These are phyloP conservation scores for Drosophila nr. fundita DNA, from an alignment of 2,888 invertebrate species.

Conservation along the genomic window DNA sequence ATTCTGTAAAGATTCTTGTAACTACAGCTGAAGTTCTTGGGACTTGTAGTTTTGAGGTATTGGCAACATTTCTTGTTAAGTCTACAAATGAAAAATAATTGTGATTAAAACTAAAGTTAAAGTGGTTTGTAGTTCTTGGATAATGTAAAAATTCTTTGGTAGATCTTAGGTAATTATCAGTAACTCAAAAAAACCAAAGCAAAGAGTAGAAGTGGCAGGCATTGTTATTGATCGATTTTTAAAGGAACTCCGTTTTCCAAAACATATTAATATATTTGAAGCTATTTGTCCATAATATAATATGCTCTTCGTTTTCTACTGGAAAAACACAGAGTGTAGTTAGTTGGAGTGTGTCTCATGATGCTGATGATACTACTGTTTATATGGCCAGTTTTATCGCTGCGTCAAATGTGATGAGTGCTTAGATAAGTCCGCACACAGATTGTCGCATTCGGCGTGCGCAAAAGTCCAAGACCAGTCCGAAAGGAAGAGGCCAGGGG, in stretches of 20 bases:
- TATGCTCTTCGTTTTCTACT: neutral
- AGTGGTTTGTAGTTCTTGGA: neutral
- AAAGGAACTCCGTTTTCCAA: neutral
- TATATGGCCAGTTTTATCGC: slow-evolving; percentile 58
- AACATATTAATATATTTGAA: neutral
- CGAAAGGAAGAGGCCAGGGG: slow-evolving; percentile 29
- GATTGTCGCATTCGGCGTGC: slow-evolving; percentile 64
- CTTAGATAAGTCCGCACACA: slow-evolving; percentile 61
- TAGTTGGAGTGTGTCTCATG: slow-evolving; percentile 31
- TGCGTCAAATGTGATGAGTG: slow-evolving; percentile 65
- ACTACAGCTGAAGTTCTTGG: neutral
- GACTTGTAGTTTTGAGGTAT: neutral
- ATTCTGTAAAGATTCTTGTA: neutral
- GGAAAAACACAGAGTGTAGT: neutral
- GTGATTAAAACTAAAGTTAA: neutral
- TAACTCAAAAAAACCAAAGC: neutral
- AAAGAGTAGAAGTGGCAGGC: neutral
- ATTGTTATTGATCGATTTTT: neutral
- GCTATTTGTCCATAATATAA: neutral
- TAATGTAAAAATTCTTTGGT: neutral
- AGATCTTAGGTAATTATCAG: neutral
- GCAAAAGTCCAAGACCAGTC: slow-evolving; percentile 17
- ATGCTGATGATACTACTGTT: slow-evolving; percentile 46
- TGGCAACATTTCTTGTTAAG: neutral
- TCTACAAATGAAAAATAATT: neutral